Evolutionary conservation across 2,797 vertebrate genomes (phyloP), one percentile per base, ranked within the genome.

Genomic region (Oreortyx pictus): DNA sequence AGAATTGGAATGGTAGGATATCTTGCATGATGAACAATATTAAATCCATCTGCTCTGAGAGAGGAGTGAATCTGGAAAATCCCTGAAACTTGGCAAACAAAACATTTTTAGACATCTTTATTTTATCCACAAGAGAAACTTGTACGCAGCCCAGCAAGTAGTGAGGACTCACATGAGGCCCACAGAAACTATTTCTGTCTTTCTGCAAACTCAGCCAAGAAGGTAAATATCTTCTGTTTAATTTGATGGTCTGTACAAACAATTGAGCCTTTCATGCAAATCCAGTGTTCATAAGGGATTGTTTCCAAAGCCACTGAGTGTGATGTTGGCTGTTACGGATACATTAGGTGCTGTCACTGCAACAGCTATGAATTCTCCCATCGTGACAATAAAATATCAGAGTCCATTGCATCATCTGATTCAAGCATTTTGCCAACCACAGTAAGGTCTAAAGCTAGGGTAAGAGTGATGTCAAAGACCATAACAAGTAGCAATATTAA

Each of bases 261-360:
- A 87, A 71, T 14, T 1, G 6, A 89, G 52, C 17, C 44, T 85
- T 89, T 93, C 79, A 86, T 43, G 52, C 23, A 91, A 94, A 81
- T 68, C 27, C n/a, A 59, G 23, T 20, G 46, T 37, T 83, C 79
- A 75, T 66, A 9, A 20, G 41, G 90, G 44, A 14, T 44, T 19
- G 25, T 76, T 89, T 88, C 47, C 24, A 85, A 77, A 79, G 77
- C 57, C 81, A 49, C 25, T 46, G 24, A 74, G 37, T 88, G 46
- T 74, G 73, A 67, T 59, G 31, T 54, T 86, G 71, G 65, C 87
- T 95, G 71, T 81, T 91, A 78, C 76, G 89, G 71, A 78, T 86
- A 92, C 59, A 86, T 5, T 29, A 90, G 91, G 16, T 37, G 56
- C 59, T 91, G 67, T 39, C 73, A 59, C 50, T 73, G 33, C 50